Base-by-base conservation (phyloP, 1,140 invertebrate genomes). In the Agrilus planipennis region DNA sequence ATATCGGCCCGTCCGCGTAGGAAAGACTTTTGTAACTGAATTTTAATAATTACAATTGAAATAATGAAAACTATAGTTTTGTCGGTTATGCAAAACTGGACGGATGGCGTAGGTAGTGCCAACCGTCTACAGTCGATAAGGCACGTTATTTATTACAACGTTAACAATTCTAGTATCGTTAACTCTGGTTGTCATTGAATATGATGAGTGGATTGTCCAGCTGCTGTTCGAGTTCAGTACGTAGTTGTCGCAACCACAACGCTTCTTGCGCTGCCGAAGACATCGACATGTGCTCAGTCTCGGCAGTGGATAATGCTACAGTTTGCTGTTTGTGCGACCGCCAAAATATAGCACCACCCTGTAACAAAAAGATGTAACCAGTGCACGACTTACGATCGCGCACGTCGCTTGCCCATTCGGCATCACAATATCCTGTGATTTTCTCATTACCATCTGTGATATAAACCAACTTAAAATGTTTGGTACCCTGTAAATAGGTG, bases 401-500 rank as follows among this genome's bases (percentile, higher is more conserved):
- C 6, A 42, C 22, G 34, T 57, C 49, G 30, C 50, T 57, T 2
- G 53, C 55, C 38, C 41, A 60, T 45, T 59, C 56, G 4, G 57
- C 52, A 34, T 58, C 45, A 44, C 46, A 55, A 37, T 54, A 61
- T 20, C 55, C 57, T 22, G 12, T 12, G 12, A 27, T 27, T 7
- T 27, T 12, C 7, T 7, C 7, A 27, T 7, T 7, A 9, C 12
- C 12, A 12, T 9, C 12, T 12, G 7, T 12, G 23, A 9, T 27
- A 12, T 9, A 9, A 9, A 9, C 23, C 23, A 27, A 27, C 23
- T 27, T 7, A 27, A 9, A 20, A 21, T 36, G 15, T 17, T 20
- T 9, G 5, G 64, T 66, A 18, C 50, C 57, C 27, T 57, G 54
- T 1, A 69, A 39, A 46, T 68, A 66, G 14, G 50, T 29, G 7